Base-by-base conservation (phyloP, 2,797 vertebrate species). In the Enteromius radiatus region DNA sequence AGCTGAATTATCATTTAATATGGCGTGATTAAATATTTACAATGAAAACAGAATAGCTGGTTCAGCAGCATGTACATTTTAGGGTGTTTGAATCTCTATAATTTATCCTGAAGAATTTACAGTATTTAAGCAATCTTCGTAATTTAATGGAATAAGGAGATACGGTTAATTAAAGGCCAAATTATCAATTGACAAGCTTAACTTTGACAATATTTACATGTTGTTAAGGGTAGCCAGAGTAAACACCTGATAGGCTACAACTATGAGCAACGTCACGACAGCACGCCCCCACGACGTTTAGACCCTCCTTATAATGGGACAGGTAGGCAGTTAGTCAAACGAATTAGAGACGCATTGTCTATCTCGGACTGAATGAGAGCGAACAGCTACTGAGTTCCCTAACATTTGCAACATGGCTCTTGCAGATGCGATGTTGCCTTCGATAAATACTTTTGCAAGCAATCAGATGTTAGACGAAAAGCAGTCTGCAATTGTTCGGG, bases 401-500 rank as follows among this genome's bases (percentile, higher is more conserved):
- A 71, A 81, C 81, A 19, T 83, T 28, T 84, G 65, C 43, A 90
- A 89, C 89, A 96, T 95, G 93, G 95, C 95, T 89, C 92, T 92
- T 87, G 92, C 91, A 76, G 95, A 95, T 70, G 93, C 93, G 14
- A 23, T 92, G 78, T 85, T 95, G 87, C 95, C 95, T 15, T 90
- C 88, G 1, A 86, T 94, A 9, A 85, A 92, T 1, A 86, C 93
- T 33, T 96, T 96, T 70, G 82, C 92, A 52, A 88, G 80, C 81
- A 83, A 88, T 54, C 89, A 91, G 81, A 59, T 86, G 70, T 59
- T 94, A 89, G 94, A 95, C 2, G 91, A 92, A 71, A 94, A 92
- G 81, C 91, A 91, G 67, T 73, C 86, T 12, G 92, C 90, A 5
- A 93, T 95, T 81, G 84, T 93, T 19, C 88, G 93, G 68, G 96